These are phyloP conservation scores for Macroramphosus scolopax DNA, from an alignment of 2,797 vertebrate species.

Conservation along the genomic window DNA sequence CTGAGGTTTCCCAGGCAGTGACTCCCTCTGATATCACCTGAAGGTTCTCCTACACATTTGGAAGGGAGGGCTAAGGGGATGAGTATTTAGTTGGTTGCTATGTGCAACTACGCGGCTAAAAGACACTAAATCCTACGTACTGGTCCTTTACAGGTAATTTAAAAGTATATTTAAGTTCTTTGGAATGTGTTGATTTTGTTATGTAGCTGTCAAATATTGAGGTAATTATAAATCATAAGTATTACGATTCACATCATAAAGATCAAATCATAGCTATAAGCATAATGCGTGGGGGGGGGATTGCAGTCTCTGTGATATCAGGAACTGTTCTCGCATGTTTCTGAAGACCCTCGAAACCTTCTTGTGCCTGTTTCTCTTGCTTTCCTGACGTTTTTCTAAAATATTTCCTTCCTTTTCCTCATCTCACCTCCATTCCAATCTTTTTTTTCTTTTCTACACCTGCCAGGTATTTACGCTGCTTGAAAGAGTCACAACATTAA, in stretches of 20 bases:
- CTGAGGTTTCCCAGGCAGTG: no score
- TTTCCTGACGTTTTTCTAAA: slow-evolving; percentile 52
- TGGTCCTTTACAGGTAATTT: no score
- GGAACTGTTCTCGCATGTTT: slow-evolving; percentile 59
- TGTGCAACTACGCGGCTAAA: no score
- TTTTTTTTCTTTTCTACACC: slow-evolving; percentile 71
- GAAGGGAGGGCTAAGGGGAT: no score
- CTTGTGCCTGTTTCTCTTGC: slow-evolving; percentile 55
- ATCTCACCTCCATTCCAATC: slow-evolving; percentile 75
- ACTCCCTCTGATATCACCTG: no score
- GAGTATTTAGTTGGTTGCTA: no score
- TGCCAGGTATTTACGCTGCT: slow-evolving; percentile 85
- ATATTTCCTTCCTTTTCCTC: slow-evolving; percentile 58
- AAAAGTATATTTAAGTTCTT: no score
- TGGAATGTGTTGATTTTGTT: background rate
- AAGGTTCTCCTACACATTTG: no score
- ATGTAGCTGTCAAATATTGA: background rate
- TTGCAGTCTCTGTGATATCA: slow-evolving; percentile 57
- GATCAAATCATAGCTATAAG: no score
- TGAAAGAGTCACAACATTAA: slow-evolving; percentile 85
- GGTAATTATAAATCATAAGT: background rate
- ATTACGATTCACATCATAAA: no score
- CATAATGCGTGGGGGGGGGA: slow-evolving; percentile 1
- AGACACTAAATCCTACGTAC: no score
- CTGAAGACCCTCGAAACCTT: slow-evolving; percentile 40